Conservation (phyloP, 2,113 vertebrate species). For the Hipposideros armiger region DNA sequence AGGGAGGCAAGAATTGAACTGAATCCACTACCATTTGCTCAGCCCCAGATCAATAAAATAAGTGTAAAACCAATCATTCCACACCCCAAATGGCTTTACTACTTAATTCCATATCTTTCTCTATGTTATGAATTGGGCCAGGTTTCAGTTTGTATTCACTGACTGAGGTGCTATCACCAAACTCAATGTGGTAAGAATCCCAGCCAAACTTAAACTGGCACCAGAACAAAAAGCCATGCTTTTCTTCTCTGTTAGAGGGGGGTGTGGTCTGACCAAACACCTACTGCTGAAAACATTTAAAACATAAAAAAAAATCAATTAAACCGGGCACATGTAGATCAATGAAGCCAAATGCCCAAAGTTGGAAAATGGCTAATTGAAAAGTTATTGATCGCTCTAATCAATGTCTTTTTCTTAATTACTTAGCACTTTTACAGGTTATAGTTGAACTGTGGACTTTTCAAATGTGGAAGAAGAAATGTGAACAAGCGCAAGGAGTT, state of each 20-base stretch:
- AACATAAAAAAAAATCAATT: conserved; percentile 23
- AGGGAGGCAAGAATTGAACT: conserved; percentile 1
- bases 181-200: background rate
- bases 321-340: conserved; percentile 61
- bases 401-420: conserved; percentile 70
- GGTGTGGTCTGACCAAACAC: background rate
- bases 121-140: conserved; percentile 7
- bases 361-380: conserved; percentile 69
- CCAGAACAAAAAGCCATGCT: conserved; percentile 27
- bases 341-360: conserved; percentile 66
- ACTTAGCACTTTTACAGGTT: conserved; percentile 10
- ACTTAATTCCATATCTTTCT: conserved; percentile 38
- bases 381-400: conserved; percentile 74
- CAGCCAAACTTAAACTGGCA: background rate
- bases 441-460: conserved; percentile 13
- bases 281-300: conserved; percentile 33
- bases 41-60: conserved; percentile 30
- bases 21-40: conserved; percentile 47
- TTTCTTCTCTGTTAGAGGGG: conserved; percentile 4
- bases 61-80: conserved; percentile 37
- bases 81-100: conserved; percentile 19
- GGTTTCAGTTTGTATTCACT: conserved; percentile 45
- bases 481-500: background rate
- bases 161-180: conserved; percentile 27
- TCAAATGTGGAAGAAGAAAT: background rate